Percentiles rank a stretch among this genome's conserved stretches.
Evolutionary conservation across 2,888 invertebrate species (phyloP).

Genomic region (Drosophila maculinotata): DNA sequence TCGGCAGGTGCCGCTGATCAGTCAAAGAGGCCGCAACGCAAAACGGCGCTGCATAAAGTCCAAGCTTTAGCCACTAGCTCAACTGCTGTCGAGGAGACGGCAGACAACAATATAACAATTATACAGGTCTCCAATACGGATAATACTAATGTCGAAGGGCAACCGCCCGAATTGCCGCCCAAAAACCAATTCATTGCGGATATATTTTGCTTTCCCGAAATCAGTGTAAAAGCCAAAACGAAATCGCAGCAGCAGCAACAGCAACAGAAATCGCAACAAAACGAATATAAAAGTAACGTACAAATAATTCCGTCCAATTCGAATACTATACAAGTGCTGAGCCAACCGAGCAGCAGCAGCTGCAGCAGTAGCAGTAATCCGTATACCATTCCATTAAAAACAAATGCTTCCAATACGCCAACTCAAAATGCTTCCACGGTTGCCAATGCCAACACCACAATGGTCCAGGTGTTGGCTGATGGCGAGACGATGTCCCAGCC

Average conservation of each 20-base stretch:
- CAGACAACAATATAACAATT: constrained; percentile 86
- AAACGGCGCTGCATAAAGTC: constrained; percentile 49
- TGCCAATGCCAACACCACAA: constrained; percentile 77
- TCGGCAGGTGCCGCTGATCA: constrained; percentile 82
- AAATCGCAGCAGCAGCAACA: constrained; percentile 37
- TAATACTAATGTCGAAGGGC: constrained; percentile 44
- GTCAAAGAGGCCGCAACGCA: constrained; percentile 61
- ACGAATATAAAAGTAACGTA: constrained; percentile 84
- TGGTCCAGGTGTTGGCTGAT: constrained; percentile 80
- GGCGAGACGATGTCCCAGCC: constrained; percentile 35
- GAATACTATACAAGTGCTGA: constrained; percentile 82
- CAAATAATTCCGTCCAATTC: constrained; percentile 85
- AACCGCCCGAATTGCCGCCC: constrained; percentile 76
- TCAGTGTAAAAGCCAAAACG: constrained; percentile 42
- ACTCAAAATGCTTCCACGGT: constrained; percentile 39
- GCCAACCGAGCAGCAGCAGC: constrained; percentile 54
- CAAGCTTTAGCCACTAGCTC: constrained; percentile 27
- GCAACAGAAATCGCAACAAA: constrained; percentile 46
- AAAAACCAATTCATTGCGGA: constrained; percentile 74
- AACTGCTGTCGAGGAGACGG: constrained; percentile 46
- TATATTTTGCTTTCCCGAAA: constrained; percentile 83
- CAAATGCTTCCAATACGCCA: constrained; percentile 54
- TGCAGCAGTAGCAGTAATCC: constrained; percentile 67
- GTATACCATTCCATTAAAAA: constrained; percentile 80
- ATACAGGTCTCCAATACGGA: constrained; percentile 87